Percentiles rank a stretch among this genome's conserved stretches.
These are phyloP conservation scores for Brienomyrus brachyistius DNA, from an alignment of 2,113 vertebrate species.

Conservation along the genomic window DNA sequence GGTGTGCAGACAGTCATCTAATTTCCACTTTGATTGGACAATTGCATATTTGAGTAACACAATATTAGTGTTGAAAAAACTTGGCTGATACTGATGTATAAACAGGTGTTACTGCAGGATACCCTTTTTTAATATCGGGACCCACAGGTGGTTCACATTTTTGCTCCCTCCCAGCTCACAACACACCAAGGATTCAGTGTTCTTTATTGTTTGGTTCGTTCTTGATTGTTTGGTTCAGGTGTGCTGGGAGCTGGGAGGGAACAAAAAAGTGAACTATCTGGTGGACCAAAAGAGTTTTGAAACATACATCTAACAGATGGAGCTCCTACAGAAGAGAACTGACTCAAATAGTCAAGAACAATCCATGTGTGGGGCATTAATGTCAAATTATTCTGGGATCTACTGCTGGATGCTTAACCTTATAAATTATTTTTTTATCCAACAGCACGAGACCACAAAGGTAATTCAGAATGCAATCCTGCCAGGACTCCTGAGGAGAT, in stretches of 20 bases:
- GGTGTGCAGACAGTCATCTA: conserved; percentile 40
- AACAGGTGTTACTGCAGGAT: background rate
- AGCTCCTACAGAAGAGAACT: background rate
- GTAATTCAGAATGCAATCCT: conserved; percentile 63
- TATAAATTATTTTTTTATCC: background rate
- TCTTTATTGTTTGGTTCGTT: background rate
- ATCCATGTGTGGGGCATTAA: background rate
- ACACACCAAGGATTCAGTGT: background rate
- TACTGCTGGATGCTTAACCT: background rate
- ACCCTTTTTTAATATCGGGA: background rate
- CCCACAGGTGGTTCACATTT: background rate
- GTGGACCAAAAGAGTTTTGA: background rate
- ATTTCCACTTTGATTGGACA: background rate
- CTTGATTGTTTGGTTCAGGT: background rate
- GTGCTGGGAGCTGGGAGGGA: background rate
- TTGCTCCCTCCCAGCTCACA: background rate
- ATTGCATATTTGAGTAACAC: background rate
- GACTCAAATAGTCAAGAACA: background rate
- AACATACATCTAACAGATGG: background rate
- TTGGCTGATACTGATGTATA: background rate
- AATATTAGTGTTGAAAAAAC: background rate
- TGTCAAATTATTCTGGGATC: background rate
- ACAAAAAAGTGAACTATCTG: background rate
- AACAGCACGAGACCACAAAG: conserved; percentile 65
- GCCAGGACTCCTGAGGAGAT: conserved; percentile 54